Conservation (phyloP, 2,888 invertebrate species). For the Caenorhabditis uteleia region DNA sequence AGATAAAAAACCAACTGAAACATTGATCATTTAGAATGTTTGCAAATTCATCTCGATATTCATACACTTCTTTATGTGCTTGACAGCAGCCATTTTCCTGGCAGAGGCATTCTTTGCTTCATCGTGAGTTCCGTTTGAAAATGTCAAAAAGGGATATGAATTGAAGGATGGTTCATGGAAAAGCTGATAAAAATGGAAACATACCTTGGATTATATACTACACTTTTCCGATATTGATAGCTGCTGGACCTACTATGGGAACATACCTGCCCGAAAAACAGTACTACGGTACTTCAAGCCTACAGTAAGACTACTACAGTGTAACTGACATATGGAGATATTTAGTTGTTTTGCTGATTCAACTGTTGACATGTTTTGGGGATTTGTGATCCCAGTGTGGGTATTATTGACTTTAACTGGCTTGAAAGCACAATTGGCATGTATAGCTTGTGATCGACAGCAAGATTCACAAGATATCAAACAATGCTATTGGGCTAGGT, state of each 20-base stretch:
- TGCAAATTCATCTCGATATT: constrained; percentile 44
- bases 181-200: constrained; percentile 47
- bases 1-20: neutral
- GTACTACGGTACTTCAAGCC: constrained; percentile 37
- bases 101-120: constrained; percentile 53
- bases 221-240: constrained; percentile 43
- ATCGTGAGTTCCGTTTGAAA: constrained; percentile 29
- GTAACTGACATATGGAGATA: neutral
- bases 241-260: constrained; percentile 36
- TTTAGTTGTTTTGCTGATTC: constrained; percentile 49
- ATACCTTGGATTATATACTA: constrained; percentile 43
- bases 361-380: constrained; percentile 49
- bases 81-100: constrained; percentile 42
- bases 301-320: constrained; percentile 26
- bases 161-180: constrained; percentile 48
- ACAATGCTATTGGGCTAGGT: constrained; percentile 53
- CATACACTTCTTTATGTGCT: constrained; percentile 49
- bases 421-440: constrained; percentile 47
- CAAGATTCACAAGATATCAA: constrained; percentile 37
- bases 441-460: constrained; percentile 50
- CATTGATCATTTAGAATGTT: constrained; percentile 28
- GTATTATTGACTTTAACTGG: constrained; percentile 35
- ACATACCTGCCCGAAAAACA: constrained; percentile 43
- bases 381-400: constrained; percentile 55
- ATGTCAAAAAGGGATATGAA: neutral